Evolutionary conservation across 2,797 vertebrate genomes (phyloP), one percentile per base, ranked within the genome.

Genomic region (Diglossa cyanea): DNA sequence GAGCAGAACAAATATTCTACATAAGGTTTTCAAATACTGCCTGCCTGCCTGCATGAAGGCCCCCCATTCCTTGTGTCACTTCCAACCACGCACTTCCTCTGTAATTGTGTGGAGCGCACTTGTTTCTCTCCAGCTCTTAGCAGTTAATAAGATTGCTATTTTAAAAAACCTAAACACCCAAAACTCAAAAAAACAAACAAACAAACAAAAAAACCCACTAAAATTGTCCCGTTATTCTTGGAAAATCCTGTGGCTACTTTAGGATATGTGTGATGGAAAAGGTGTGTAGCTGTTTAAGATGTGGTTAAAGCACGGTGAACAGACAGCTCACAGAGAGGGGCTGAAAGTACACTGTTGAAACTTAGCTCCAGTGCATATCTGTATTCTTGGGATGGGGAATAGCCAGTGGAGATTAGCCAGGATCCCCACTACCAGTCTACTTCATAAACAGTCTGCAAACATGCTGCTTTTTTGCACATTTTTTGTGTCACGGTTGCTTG

Each of bases 11-110:
- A 88, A 94, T 62, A 62, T 77, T 90, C 33, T 30, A 26, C 57
- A 44, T 77, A 54, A 66, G 85, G 16, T 11, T 90, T 96, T 96
- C 90, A 95, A 97, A 93, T 48, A 14, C 37, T 86, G 75, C 48
- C 42, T 89, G 72, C 47, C 44, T 89, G 73, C 51, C 40, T 81
- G 91, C 57, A 42, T 3, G 30, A 86, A 84, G 85, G 78, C 15
- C 35, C 45, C 42, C 86, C 88, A 75, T 62, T 94, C 83, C 58
- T 77, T 31, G 21, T 90, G 90, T 93, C 71, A 70, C 35, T 86
- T 95, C 72, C 85, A 74, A 30, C 67, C 58, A 91, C 48, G 5
- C 21, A 13, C 78, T 95, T 94, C 48, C 77, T 95, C 24, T 13
- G 10, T 45, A 62, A 48, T 50, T 90, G 76, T 53, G 82, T 89